Conservation (phyloP, 2,888 invertebrate genomes). For the Thalpophila matura region DNA sequence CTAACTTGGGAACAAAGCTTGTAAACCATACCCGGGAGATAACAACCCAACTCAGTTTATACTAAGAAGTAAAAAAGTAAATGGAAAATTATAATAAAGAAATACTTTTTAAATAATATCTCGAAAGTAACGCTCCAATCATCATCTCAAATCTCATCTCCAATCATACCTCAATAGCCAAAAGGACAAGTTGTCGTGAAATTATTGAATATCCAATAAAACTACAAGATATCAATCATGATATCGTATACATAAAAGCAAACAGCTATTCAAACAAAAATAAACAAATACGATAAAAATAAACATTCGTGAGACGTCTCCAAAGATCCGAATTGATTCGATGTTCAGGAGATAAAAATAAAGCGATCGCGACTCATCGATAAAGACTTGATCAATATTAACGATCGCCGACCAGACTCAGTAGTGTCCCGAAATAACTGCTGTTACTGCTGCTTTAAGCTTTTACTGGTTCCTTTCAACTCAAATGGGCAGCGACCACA, state of each 20-base stretch:
- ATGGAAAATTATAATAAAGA: conserved; percentile 1
- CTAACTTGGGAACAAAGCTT: conserved; percentile 10
- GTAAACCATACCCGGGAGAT: conserved; percentile 9
- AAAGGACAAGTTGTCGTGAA: neutral
- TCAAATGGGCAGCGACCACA: conserved; percentile 11
- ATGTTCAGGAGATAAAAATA: conserved; percentile 25
- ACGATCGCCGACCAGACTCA: conserved; percentile 30
- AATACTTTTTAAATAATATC: neutral
- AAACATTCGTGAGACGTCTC: conserved; percentile 21
- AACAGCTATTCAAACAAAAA: neutral
- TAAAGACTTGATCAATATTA: conserved; percentile 19
- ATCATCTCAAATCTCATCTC: too few species aligned
- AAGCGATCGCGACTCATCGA: conserved; percentile 15
- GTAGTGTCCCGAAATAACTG: conserved; percentile 26
- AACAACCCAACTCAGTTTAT: conserved; percentile 4
- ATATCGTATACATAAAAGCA: neutral
- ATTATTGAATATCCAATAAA: conserved; percentile 9
- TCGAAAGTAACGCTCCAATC: neutral
- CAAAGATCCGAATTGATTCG: conserved; percentile 3
- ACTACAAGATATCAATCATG: too few species aligned
- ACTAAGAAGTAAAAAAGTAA: neutral
- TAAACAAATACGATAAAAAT: conserved; percentile 5
- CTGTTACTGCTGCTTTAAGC: conserved; percentile 14
- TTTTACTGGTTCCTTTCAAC: conserved; percentile 12
- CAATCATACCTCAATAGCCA: too few species aligned